Base-by-base conservation (phyloP, 1,140 invertebrate species). In the Psix sp. region DNA sequence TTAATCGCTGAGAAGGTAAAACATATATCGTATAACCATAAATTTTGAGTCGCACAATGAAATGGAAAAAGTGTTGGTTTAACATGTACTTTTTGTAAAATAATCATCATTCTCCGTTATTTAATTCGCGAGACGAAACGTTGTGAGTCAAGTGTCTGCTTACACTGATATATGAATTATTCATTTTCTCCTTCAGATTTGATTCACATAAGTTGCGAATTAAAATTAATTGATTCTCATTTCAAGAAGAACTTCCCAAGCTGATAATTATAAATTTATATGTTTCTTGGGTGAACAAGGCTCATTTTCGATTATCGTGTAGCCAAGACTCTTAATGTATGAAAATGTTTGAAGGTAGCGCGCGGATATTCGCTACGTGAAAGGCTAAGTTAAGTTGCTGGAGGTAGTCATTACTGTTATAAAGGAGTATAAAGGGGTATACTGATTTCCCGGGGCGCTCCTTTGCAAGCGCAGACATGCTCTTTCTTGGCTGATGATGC, bases 381-480 rank as follows among this genome's bases (percentile, higher is more conserved):
- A 74, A 67, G 57, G 11, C 51, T 68, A 49, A 63, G 43, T 51
- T 67, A 39, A 33, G 62, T 67, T 57, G 57, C 71, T 68, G 56
- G 49, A 63, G 71, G 57, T 68, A 62, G 57, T 74, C 57, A 74
- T 74, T 74, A 74, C 63, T 62, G 31, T 67, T 74, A 63, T 74
- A 74, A 65, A 73, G 68, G 59, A 72, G 45, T 57, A 72, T 72
- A 72, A 67, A 74, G 59, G 62, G 59, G 48, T 68, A 68, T 62
- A 68, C 72, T 74, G 63, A 74, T 74, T 74, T 74, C 72, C 72
- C 72, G 72, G 26, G 72, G 72, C 72, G 63, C 63, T 74, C 52
- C 71, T 74, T 74, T 59, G 52, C 51, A 45, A 57, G 39, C 26
- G 56, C 71, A 67, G 51, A 67, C 62, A 67, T 57, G 62, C 63